Evolutionary conservation across 53 echinoderm and acorn worm genomes (phyloP).

Genomic region (Patiria pectinifera): DNA sequence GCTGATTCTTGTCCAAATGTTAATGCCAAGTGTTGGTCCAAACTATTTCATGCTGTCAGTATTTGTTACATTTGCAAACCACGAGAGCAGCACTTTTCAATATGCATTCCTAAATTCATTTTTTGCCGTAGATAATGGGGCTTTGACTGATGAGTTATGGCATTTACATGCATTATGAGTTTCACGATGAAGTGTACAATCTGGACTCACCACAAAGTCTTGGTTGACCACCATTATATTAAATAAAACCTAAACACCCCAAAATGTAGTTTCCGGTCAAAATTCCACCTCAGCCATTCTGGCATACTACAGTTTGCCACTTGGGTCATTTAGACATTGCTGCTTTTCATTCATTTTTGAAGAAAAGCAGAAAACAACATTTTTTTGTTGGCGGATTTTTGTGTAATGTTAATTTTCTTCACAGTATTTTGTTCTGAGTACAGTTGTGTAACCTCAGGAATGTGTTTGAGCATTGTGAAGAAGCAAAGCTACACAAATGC

Average conservation of each 20-base stretch:
- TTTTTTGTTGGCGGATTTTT: too few relatives aligned
- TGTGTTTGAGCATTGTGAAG: too few relatives aligned
- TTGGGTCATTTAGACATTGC: not conserved
- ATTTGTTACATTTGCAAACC: not conserved
- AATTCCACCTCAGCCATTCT: not conserved
- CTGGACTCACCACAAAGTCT: not conserved
- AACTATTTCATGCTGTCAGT: not conserved
- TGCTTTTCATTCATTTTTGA: too few relatives aligned
- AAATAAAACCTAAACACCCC: not conserved
- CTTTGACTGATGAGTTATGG: not conserved
- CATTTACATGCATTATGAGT: not conserved
- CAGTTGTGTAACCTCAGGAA: too few relatives aligned
- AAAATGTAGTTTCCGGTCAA: not conserved
- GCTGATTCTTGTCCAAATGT: constrained; percentile 52
- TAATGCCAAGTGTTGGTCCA: not conserved
- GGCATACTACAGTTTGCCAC: not conserved
- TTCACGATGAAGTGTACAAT: not conserved
- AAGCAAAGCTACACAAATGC: too few relatives aligned
- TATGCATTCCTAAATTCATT: not conserved
- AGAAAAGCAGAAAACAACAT: too few relatives aligned
- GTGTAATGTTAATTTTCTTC: too few relatives aligned
- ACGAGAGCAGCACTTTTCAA: not conserved
- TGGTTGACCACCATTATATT: not conserved
- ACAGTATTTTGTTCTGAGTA: too few relatives aligned
- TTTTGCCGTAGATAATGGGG: not conserved